phyloP scores from a whole-genome alignment of 2,113 vertebrate genomes.

The Mugil cephalus region DNA sequence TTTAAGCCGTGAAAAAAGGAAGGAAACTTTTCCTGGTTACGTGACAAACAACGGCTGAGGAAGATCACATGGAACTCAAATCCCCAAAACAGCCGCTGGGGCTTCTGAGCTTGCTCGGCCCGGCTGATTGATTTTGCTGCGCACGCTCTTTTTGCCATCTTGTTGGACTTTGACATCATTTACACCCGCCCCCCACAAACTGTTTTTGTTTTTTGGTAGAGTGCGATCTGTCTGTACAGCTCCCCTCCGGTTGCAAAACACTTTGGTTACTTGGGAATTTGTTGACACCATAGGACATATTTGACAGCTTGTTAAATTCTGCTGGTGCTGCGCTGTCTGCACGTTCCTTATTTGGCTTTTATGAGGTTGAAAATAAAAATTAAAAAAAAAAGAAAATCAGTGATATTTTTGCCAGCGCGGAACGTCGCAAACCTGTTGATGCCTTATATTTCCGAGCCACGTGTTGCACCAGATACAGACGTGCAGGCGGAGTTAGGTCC shows the following conservation, averaged over 20 bases:
- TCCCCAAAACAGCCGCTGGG: background rate
- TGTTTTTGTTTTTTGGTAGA: background rate
- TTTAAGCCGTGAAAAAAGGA: background rate
- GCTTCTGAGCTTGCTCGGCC: background rate
- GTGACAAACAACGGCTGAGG: background rate
- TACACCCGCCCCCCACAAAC: background rate
- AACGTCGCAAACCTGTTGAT: background rate
- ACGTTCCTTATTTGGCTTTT: background rate
- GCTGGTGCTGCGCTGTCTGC: too few relatives aligned
- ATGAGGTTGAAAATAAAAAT: background rate
- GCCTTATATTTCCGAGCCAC: background rate
- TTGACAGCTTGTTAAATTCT: background rate
- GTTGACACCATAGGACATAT: constrained; percentile 20
- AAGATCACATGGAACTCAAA: background rate
- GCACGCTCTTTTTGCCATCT: background rate
- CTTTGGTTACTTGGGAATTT: constrained; percentile 17
- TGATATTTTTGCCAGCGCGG: background rate
- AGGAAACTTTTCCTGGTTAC: background rate
- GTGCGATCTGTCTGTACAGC: background rate
- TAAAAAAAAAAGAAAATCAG: background rate
- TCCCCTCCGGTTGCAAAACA: constrained; percentile 29
- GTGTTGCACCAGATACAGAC: background rate
- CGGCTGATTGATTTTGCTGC: background rate
- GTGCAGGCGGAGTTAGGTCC: background rate
- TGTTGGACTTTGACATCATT: constrained; percentile 11